Evolutionary conservation across 1,140 invertebrate species (phyloP).

Genomic region (Adelges cooleyi): DNA sequence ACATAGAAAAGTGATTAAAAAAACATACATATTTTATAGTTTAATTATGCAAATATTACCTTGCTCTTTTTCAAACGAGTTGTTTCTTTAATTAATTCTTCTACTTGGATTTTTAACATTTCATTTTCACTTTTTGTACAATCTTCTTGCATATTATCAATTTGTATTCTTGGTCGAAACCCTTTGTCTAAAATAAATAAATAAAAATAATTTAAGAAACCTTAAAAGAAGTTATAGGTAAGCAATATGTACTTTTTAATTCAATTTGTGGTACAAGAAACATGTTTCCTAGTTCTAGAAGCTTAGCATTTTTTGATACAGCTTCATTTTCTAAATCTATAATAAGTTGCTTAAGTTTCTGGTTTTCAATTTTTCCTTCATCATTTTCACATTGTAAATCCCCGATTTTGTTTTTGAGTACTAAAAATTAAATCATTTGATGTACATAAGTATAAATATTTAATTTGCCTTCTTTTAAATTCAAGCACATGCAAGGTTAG

Average conservation of each 20-base stretch:
- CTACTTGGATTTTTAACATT: neutral
- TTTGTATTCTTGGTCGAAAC: conserved; percentile 10
- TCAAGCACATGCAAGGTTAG: too few species aligned
- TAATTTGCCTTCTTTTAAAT: too few species aligned
- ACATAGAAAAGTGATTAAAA: too few species aligned
- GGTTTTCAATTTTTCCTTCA: conserved; percentile 16
- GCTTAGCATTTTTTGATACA: conserved; percentile 10
- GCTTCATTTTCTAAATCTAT: conserved; percentile 10
- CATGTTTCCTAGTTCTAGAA: conserved; percentile 14
- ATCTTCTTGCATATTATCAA: neutral
- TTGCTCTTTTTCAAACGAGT: neutral
- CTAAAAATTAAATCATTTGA: neutral
- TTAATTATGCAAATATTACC: neutral
- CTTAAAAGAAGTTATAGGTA: neutral
- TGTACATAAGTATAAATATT: too few species aligned
- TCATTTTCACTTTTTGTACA: neutral
- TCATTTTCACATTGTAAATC: conserved; percentile 6
- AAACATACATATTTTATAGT: too few species aligned
- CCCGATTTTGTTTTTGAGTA: neutral
- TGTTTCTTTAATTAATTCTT: neutral
- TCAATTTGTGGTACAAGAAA: conserved; percentile 16
- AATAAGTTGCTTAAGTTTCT: conserved; percentile 4
- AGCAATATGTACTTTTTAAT: conserved; percentile 2
- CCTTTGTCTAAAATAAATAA: neutral
- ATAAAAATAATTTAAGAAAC: neutral